Evolutionary conservation across 2,113 vertebrate species (phyloP).

Genomic region (Pogona vitticeps): DNA sequence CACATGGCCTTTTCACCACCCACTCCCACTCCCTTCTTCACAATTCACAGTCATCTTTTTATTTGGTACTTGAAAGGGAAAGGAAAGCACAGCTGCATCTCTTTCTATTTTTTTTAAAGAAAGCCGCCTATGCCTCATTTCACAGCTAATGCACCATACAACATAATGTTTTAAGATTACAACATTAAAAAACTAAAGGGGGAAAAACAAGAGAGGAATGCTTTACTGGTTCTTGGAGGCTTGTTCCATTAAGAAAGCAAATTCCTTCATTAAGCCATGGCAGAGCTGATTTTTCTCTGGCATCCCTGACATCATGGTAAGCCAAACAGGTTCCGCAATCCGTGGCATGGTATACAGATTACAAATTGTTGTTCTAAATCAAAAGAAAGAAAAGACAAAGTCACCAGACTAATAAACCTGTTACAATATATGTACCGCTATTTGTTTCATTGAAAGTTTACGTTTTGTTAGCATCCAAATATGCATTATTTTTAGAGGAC

Average conservation of each 20-base stretch:
- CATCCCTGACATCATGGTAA: conserved; percentile 95
- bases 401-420: background rate
- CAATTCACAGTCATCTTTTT: conserved; percentile 17
- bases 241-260: conserved; percentile 94
- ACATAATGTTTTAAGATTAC: background rate
- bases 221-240: conserved; percentile 95
- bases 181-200: background rate
- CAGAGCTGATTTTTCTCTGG: conserved; percentile 97
- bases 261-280: conserved; percentile 95
- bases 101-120: background rate
- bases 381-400: conserved; percentile 34
- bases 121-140: background rate
- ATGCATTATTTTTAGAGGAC: background rate
- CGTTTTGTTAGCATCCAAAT: background rate
- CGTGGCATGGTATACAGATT: conserved; percentile 98
- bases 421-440: conserved; percentile 19
- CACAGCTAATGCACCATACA: background rate
- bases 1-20: conserved; percentile 16
- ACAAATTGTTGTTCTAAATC: conserved; percentile 90
- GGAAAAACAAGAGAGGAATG: background rate
- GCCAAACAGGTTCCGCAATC: conserved; percentile 95
- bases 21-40: conserved; percentile 13
- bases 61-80: background rate
- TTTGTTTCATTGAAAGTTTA: background rate
- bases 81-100: background rate